Base-by-base conservation (phyloP, 1,140 invertebrate species). In the Micrasema longulum region DNA sequence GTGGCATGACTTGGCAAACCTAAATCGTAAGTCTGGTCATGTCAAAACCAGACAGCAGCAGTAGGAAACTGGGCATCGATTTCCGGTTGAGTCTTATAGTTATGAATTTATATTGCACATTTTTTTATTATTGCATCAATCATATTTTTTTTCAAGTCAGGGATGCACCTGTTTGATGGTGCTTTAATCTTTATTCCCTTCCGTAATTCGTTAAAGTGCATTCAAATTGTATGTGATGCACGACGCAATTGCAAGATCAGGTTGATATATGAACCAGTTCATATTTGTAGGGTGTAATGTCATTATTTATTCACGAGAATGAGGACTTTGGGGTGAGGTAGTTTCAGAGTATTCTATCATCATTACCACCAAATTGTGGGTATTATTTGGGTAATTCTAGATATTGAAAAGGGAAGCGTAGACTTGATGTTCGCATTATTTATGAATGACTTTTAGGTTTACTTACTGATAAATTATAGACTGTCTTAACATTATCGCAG, bases 131-230 rank as follows among this genome's bases (percentile, higher is more conserved):
- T 45, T 45, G 41, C 6, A 45, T 6, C 41, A 45, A 45, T 45
- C 41, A 45, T 12, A 14, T 45, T 16, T 12, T 45, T 45, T 45
- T 2, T 12, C 41, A 45, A 9, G 43, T 45, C 5, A 14, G 43
- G n/a, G 10, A n/a, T 45, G 18, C 9, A 45, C 18, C 18, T 45
- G 43, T 22, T 23, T 12, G 14, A 12, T 18, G 50, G 50, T 53
- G 50, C 50, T n/a, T 43, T 41, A 43, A 20, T 64, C 55, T 64
- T 69, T 69, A 68, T 69, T 69, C 55, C 18, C 31, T 47, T 35
- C 60, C 31, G 38, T 73, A 69, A 73, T 73, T 73, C 67, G 55
- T 48, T 66, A 63, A 72, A 73, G 71, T 73, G 71, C 71, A 66
- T 73, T 53, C 60, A 69, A 73, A 73, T 73, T 73, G 66, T 48